These are phyloP conservation scores for Apotomis betuletana DNA, from an alignment of 2,888 invertebrate species.

Conservation along the genomic window DNA sequence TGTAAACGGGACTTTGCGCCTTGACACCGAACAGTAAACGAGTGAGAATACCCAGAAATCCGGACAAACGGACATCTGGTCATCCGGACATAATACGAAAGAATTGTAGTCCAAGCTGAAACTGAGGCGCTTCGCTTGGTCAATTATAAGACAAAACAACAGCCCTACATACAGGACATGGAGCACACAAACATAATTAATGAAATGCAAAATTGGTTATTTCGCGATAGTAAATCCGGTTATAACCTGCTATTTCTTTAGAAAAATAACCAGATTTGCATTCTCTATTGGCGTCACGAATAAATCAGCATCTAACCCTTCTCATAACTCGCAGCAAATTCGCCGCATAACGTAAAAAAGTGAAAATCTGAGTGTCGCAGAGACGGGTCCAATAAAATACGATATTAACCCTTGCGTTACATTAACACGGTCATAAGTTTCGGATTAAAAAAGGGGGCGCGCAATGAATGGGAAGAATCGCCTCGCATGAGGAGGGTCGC, in stretches of 20 bases:
- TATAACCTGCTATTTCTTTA: no score
- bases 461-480: slow-evolving; percentile 61
- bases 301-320: slow-evolving; percentile 21
- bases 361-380: slow-evolving; percentile 38
- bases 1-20: no score
- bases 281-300: background rate
- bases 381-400: slow-evolving; percentile 69
- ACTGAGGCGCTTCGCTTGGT: no score
- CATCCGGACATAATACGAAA: no score
- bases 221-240: no score
- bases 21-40: no score
- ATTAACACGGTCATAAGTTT: slow-evolving; percentile 77
- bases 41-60: no score
- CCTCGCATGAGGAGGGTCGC: slow-evolving; percentile 62
- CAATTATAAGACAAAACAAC: no score
- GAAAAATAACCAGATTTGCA: no score
- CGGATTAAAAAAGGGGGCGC: slow-evolving; percentile 72
- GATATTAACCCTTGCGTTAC: slow-evolving; percentile 72
- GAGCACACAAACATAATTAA: background rate
- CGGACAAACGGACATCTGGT: no score
- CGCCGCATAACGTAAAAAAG: slow-evolving; percentile 45
- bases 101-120: no score
- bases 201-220: background rate
- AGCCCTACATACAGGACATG: background rate
- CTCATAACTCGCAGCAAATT: slow-evolving; percentile 43